Conservation (phyloP, 2,888 invertebrate species). For the Actias luna region DNA sequence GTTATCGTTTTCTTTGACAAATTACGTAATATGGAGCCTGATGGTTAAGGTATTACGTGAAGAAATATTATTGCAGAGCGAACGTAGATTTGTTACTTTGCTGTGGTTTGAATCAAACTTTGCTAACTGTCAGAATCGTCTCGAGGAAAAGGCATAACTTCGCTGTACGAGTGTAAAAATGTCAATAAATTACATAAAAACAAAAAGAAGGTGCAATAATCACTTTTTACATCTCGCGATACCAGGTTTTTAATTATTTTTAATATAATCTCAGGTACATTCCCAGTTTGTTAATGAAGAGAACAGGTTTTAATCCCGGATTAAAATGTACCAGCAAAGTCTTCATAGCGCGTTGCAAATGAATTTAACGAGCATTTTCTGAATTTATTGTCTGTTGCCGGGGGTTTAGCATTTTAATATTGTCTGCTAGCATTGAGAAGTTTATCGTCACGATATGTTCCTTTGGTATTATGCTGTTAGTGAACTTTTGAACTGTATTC, state of each 20-base stretch:
- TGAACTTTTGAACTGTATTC: background rate
- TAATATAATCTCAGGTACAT: constrained; percentile 16
- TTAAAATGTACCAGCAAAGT: constrained; percentile 48
- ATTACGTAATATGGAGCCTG: too few species aligned
- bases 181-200: background rate
- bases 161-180: too few species aligned
- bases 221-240: background rate
- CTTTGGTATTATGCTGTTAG: background rate
- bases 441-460: background rate
- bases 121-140: too few species aligned
- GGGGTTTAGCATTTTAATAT: constrained; percentile 19
- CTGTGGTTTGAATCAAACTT: too few species aligned
- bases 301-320: constrained; percentile 42
- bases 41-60: too few species aligned
- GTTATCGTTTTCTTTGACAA: too few species aligned
- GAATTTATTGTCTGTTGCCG: constrained; percentile 36
- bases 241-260: constrained; percentile 11
- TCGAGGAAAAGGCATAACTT: too few species aligned
- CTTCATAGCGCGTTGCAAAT: constrained; percentile 40
- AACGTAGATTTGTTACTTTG: too few species aligned
- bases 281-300: constrained; percentile 35
- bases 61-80: too few species aligned
- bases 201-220: background rate
- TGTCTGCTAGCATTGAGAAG: constrained; percentile 13
- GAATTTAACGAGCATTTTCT: constrained; percentile 46